phyloP scores from a whole-genome alignment of 2,888 invertebrate genomes.

The Chesias legatella region DNA sequence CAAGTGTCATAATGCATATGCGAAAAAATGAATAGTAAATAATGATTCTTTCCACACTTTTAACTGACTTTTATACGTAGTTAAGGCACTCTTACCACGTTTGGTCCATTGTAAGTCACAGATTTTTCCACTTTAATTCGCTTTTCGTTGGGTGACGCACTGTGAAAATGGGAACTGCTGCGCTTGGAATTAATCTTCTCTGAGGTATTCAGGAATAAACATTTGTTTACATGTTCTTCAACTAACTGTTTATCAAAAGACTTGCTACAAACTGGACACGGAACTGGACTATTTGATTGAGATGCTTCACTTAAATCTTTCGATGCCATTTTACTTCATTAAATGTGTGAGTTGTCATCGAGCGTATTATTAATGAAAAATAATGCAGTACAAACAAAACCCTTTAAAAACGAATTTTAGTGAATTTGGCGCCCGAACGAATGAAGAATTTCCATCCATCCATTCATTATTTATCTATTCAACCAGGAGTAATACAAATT shows the following conservation, averaged over 20 bases:
- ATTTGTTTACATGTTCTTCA: constrained; percentile 85
- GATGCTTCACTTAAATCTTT: constrained; percentile 12
- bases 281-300: constrained; percentile 23
- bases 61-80: no score
- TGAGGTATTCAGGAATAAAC: constrained; percentile 82
- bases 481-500: no score
- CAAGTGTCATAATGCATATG: no score
- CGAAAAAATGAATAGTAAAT: no score
- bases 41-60: no score
- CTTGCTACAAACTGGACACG: constrained; percentile 84
- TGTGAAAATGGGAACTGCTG: constrained; percentile 39
- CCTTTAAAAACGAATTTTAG: no score
- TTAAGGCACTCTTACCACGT: constrained; percentile 4
- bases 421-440: no score
- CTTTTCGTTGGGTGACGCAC: constrained; percentile 43
- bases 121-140: constrained; percentile 39
- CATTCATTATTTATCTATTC: no score
- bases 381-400: no score
- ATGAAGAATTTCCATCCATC: no score
- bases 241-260: constrained; percentile 72
- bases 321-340: constrained; percentile 26
- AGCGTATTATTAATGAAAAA: no score
- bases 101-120: not conserved
- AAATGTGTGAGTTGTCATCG: no score
- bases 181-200: constrained; percentile 45